A percentile compares a stretch with the other conserved stretches of the same genome.
Evolutionary conservation across 2,797 vertebrate genomes (phyloP).

Genomic region (Liasis olivaceus): DNA sequence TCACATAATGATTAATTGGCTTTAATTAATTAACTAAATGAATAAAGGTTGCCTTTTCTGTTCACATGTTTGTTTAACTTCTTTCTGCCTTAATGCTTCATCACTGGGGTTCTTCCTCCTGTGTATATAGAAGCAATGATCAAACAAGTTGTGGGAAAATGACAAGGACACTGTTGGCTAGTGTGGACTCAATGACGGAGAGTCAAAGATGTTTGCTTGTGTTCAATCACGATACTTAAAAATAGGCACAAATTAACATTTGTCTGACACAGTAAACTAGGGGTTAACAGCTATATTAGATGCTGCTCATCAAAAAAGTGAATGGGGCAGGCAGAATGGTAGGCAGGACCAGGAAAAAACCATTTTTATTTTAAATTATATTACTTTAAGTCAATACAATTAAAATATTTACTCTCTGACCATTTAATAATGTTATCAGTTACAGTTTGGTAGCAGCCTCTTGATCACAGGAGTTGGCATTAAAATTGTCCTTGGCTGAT

Average conservation of each 20-base stretch:
- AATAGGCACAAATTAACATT: background rate
- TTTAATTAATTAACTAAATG: background rate
- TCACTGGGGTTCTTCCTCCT: background rate
- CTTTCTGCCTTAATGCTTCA: background rate
- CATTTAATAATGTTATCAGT: background rate
- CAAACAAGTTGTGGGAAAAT: background rate
- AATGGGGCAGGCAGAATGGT: background rate
- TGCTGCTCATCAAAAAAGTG: background rate
- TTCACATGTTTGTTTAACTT: background rate
- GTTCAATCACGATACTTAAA: background rate
- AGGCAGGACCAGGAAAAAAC: background rate
- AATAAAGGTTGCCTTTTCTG: background rate
- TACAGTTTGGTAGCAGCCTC: background rate
- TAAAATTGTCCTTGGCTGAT: background rate
- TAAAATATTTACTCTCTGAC: background rate
- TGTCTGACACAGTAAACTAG: background rate
- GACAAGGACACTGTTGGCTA: background rate
- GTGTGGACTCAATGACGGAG: background rate
- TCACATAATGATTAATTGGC: background rate
- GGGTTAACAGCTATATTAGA: background rate
- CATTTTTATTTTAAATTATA: background rate
- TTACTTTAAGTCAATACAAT: background rate
- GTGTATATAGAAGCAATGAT: background rate
- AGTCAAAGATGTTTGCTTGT: background rate
- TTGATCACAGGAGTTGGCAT: background rate